Conservation (phyloP, 2,113 vertebrate genomes). For the Amphilophus citrinellus region DNA sequence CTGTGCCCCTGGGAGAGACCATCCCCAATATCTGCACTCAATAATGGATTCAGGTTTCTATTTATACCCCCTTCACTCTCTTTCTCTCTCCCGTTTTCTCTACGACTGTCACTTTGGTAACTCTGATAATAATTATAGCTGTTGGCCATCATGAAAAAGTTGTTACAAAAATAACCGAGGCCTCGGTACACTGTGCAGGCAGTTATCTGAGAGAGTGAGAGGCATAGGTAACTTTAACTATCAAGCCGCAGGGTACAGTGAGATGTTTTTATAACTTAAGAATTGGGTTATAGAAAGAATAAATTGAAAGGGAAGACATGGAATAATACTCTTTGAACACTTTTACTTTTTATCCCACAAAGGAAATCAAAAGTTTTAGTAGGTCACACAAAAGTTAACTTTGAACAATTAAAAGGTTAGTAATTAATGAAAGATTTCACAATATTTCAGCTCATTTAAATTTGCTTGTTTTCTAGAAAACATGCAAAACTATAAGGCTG, state of each 20-base stretch:
- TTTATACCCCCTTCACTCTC: conserved; percentile 61
- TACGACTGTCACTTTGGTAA: conserved; percentile 53
- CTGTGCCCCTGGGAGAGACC: conserved; percentile 64
- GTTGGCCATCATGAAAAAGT: conserved; percentile 60
- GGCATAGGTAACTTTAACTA: conserved; percentile 40
- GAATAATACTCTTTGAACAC: background rate
- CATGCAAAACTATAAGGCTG: background rate
- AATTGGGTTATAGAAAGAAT: background rate
- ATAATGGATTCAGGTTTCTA: conserved; percentile 78
- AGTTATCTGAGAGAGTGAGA: conserved; percentile 51
- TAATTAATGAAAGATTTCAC: background rate
- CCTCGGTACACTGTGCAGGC: conserved; percentile 30
- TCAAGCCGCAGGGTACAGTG: conserved; percentile 5
- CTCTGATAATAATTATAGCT: conserved; percentile 70
- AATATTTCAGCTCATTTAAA: background rate
- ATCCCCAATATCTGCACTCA: conserved; percentile 75
- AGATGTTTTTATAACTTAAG: conserved; percentile 1
- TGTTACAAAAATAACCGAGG: conserved; percentile 67
- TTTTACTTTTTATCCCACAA: background rate
- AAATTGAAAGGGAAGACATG: background rate
- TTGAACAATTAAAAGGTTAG: background rate
- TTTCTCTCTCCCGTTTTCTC: conserved; percentile 37
- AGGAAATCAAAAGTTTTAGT: background rate
- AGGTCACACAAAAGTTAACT: background rate
- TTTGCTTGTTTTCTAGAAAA: background rate